phyloP scores from a whole-genome alignment of 2,797 vertebrate genomes.

The Hypotaenidia philippensis region DNA sequence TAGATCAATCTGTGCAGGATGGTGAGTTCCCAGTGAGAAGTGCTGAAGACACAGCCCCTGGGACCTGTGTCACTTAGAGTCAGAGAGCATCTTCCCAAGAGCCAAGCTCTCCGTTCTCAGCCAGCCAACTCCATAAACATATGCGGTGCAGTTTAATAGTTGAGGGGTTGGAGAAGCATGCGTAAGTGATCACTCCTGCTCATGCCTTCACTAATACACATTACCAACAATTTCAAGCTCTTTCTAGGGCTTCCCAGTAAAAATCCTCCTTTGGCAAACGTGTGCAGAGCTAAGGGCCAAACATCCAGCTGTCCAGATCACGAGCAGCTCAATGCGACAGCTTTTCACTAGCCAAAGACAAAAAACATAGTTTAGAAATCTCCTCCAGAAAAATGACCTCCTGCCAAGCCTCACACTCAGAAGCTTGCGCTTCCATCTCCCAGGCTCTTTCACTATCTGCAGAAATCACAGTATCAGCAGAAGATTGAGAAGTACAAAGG shows the following conservation, averaged over 20 bases:
- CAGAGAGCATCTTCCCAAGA: not conserved
- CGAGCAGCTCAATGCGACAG: not conserved
- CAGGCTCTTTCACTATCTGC: not conserved
- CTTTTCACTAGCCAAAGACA: not conserved
- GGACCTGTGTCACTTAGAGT: not conserved
- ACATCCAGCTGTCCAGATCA: not conserved
- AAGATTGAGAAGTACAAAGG: not conserved
- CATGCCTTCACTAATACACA: not conserved
- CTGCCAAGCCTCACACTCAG: not conserved
- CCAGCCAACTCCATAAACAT: not conserved
- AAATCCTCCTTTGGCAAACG: not conserved
- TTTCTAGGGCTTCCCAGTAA: not conserved
- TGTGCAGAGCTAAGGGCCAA: not conserved
- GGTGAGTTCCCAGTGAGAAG: not conserved
- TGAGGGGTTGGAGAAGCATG: not conserved
- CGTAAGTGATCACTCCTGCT: not conserved
- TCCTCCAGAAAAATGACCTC: not conserved
- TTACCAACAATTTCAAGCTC: not conserved
- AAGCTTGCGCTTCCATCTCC: not conserved
- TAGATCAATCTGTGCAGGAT: not conserved
- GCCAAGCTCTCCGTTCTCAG: not conserved
- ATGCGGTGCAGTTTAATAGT: rapidly evolving
- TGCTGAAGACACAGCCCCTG: rapidly evolving
- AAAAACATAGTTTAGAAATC: not conserved
- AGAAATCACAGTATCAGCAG: not conserved